phyloP scores from a whole-genome alignment of 2,888 invertebrate species.

The Cynaeus angustus region DNA sequence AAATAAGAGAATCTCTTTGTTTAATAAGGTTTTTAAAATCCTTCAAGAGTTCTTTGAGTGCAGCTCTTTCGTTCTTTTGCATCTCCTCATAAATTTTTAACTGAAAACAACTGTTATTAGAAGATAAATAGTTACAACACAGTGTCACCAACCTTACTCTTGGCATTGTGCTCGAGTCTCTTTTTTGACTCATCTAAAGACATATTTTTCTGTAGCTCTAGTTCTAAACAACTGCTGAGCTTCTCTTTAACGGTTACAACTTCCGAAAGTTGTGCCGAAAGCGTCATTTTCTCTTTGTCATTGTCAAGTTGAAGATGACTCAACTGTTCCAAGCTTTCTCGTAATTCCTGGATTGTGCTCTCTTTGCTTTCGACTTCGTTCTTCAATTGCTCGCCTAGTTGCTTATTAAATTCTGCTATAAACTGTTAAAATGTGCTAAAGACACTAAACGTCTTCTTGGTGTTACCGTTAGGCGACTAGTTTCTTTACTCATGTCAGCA shows the following conservation, averaged over 20 bases:
- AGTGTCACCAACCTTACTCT: constrained; percentile 24
- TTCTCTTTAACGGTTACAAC: constrained; percentile 65
- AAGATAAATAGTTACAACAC: too few species aligned
- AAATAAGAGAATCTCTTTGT: constrained; percentile 60
- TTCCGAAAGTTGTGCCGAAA: constrained; percentile 67
- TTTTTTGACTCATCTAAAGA: constrained; percentile 63
- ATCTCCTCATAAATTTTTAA: constrained; percentile 64
- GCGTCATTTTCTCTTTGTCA: constrained; percentile 66
- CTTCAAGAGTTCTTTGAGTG: constrained; percentile 61
- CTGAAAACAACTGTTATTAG: constrained; percentile 51
- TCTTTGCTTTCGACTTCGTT: constrained; percentile 65
- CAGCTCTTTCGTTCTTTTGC: constrained; percentile 63
- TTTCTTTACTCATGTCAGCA: constrained; percentile 64
- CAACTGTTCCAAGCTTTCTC: constrained; percentile 63
- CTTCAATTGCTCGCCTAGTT: constrained; percentile 66
- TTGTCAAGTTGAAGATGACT: constrained; percentile 64
- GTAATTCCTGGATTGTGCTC: constrained; percentile 63
- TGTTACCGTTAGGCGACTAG: constrained; percentile 65
- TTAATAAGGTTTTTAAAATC: constrained; percentile 60
- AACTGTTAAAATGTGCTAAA: constrained; percentile 55
- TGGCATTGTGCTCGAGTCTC: constrained; percentile 59
- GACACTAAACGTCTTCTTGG: not conserved
- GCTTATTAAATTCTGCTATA: constrained; percentile 68
- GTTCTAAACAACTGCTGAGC: constrained; percentile 61
- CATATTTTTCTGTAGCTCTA: constrained; percentile 62